These are phyloP conservation scores for Macquaria australasica DNA, from an alignment of 2,113 vertebrate genomes.

Conservation along the genomic window DNA sequence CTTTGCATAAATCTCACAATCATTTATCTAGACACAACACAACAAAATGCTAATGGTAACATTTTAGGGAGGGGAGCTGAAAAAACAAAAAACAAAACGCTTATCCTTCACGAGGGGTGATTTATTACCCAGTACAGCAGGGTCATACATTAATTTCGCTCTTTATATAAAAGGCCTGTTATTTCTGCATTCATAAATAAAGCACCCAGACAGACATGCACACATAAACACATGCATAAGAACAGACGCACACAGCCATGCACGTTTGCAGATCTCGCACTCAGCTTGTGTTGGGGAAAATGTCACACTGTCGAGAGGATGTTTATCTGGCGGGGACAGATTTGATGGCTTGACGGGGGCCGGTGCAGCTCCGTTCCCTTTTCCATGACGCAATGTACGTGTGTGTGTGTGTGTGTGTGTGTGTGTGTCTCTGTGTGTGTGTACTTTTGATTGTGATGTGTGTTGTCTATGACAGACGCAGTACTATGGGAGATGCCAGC, in stretches of 20 bases:
- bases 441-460: constrained; percentile 66
- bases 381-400: constrained; percentile 36
- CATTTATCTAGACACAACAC: constrained; percentile 74
- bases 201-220: constrained; percentile 38
- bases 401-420: background rate
- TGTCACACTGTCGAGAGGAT: constrained; percentile 79
- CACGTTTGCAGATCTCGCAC: constrained; percentile 55
- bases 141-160: constrained; percentile 82
- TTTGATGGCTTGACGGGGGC: constrained; percentile 79
- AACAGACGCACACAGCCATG: background rate
- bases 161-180: constrained; percentile 82
- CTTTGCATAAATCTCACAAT: constrained; percentile 78
- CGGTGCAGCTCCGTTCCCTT: constrained; percentile 39
- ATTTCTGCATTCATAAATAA: constrained; percentile 84
- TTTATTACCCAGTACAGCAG: constrained; percentile 79
- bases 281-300: constrained; percentile 66
- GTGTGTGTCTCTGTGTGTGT: constrained; percentile 8
- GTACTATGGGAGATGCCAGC: constrained; percentile 72
- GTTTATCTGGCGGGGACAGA: constrained; percentile 83
- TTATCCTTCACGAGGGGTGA: constrained; percentile 76
- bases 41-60: constrained; percentile 84
- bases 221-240: constrained; percentile 36
- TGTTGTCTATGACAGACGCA: constrained; percentile 78
- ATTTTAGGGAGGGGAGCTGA: constrained; percentile 70
- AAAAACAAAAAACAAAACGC: constrained; percentile 12